Evolutionary conservation across 1,140 invertebrate genomes (phyloP).

Genomic region (Agrypnia vestita): DNA sequence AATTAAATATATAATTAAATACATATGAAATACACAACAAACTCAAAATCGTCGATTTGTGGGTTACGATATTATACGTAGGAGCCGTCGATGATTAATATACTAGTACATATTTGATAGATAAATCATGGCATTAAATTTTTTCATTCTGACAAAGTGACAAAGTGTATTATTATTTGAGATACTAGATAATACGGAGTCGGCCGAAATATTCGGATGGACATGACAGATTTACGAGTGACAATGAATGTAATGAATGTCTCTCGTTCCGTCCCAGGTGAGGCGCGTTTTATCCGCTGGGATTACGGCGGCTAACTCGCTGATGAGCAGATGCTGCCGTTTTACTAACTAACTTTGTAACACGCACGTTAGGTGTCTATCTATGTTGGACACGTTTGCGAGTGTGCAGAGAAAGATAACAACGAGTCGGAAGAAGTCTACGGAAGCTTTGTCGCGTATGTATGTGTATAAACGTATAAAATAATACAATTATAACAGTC

Average conservation of each 20-base stretch:
- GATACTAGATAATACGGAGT: neutral
- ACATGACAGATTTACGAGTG: constrained; percentile 45
- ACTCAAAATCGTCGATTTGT: too few species aligned
- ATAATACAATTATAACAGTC: too few species aligned
- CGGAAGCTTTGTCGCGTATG: too few species aligned
- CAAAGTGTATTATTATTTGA: constrained; percentile 8
- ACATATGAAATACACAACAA: too few species aligned
- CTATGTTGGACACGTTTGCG: neutral
- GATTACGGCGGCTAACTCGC: constrained; percentile 33
- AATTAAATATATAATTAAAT: too few species aligned
- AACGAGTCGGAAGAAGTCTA: too few species aligned
- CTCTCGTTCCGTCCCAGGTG: constrained; percentile 36
- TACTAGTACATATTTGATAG: too few species aligned
- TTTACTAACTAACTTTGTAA: constrained; percentile 5
- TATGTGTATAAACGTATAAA: too few species aligned
- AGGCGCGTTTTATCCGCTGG: constrained; percentile 32
- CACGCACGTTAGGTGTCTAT: neutral
- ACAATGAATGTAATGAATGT: constrained; percentile 46
- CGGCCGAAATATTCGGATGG: constrained; percentile 19
- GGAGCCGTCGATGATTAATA: too few species aligned
- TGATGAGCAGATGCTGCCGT: constrained; percentile 27
- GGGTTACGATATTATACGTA: too few species aligned
- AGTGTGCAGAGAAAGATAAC: neutral
- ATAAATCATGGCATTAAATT: too few species aligned
- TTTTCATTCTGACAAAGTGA: neutral